Base-by-base conservation (phyloP, 2,797 vertebrate genomes). In the Brachyrhaphis roseni region DNA sequence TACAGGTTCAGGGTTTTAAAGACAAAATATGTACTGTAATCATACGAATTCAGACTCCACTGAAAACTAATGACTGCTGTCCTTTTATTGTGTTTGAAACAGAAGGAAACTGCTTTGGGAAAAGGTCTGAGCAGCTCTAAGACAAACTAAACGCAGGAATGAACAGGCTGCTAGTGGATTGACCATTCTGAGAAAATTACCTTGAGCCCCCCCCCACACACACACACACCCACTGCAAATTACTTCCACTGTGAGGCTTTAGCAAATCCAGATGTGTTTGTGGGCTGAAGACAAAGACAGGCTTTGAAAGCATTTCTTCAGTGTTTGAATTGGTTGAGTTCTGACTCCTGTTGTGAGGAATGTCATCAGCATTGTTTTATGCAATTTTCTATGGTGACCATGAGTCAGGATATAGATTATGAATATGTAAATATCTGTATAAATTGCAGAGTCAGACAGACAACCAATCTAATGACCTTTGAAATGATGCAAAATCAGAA, bases 221-320 rank as follows among this genome's bases (percentile, higher is more conserved):
- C 47, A 8, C 46, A 76, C 51, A 74, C 45, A 39, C 66, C 49
- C 26, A 16, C 28, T 47, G 39, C 66, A 78, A 77, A 91, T 85
- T 86, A 82, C 72, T 80, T 80, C 74, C 73, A 78, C 23, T 75
- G 55, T 55, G 47, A 5, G 81, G 72, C 49, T 89, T 31, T 39
- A 88, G 12, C 46, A 80, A 83, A 84, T 84, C 87, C 88, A 91
- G 90, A 91, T 91, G 90, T 88, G 51, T 74, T 70, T 62, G 74
- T 78, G 79, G 57, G 49, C 75, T 55, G 26, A 34, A 78, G 78
- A 84, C 75, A 87, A 87, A 86, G 46, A 78, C 11, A 1, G 46
- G 23, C 64, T 73, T 66, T 76, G 45, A 80, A 74, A 80, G 74
- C 11, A 39, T 76, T 31, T 83, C 80, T 79, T 68, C 79, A 78